Conservation (phyloP, 2,888 invertebrate species). For the Tryphoninae sp. region DNA sequence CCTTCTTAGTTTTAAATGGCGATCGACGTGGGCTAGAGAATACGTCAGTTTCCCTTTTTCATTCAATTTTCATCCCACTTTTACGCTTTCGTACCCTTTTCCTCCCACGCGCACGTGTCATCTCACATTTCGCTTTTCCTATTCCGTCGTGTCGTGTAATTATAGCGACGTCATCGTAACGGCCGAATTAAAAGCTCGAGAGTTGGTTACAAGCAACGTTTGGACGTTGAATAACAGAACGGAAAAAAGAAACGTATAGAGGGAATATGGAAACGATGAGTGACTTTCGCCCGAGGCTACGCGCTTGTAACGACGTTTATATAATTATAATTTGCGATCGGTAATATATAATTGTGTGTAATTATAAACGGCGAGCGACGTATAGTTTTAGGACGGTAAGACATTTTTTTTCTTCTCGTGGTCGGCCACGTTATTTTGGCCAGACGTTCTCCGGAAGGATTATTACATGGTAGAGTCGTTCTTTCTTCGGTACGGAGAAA, state of each 20-base stretch:
- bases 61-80: not conserved
- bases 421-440: too few species aligned
- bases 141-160: conserved; percentile 5
- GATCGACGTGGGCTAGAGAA: conserved; percentile 7
- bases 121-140: not conserved
- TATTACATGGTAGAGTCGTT: too few species aligned
- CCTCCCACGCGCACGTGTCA: not conserved
- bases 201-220: conserved; percentile 6
- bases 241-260: not conserved
- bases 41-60: not conserved
- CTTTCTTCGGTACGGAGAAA: too few species aligned
- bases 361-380: too few species aligned
- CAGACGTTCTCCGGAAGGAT: too few species aligned
- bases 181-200: conserved; percentile 12
- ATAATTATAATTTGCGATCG: not conserved
- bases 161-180: not conserved
- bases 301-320: too few species aligned
- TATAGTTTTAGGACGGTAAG: too few species aligned
- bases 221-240: not conserved
- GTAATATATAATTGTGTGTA: not conserved
- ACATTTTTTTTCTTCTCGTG: too few species aligned
- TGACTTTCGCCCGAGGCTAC: not conserved
- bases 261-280: not conserved
- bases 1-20: conserved; percentile 44
- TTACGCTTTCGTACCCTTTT: not conserved